Conservation (phyloP, 2,888 invertebrate species). For the Melangyna quadrimaculata region DNA sequence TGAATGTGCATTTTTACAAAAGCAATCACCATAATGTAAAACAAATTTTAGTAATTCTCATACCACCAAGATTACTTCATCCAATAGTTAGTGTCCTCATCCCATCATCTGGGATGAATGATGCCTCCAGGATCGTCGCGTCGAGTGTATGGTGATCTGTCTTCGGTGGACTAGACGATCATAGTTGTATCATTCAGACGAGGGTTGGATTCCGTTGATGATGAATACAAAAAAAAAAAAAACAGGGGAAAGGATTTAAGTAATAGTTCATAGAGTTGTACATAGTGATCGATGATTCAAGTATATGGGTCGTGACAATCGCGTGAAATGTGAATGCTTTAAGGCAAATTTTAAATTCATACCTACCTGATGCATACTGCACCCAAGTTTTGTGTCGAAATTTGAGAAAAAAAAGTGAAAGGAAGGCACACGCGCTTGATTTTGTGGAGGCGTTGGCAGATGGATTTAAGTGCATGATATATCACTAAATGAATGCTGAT, state of each 20-base stretch:
- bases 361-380: slow-evolving; percentile 22
- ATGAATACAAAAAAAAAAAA: not conserved
- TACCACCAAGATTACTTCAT: not conserved
- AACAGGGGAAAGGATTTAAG: slow-evolving; percentile 17
- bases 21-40: not conserved
- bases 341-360: no score
- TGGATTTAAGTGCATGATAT: slow-evolving; percentile 38
- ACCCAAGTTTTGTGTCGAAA: slow-evolving; percentile 21
- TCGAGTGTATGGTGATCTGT: slow-evolving; percentile 15
- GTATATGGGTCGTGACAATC: slow-evolving; percentile 48
- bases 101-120: not conserved
- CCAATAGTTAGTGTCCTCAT: not conserved
- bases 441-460: slow-evolving; percentile 57
- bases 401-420: not conserved
- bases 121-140: not conserved
- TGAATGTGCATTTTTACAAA: no score
- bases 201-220: not conserved
- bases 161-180: not conserved
- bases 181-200: not conserved
- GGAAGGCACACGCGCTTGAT: not conserved
- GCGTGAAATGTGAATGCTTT: slow-evolving; percentile 45
- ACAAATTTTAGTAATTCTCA: not conserved
- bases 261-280: slow-evolving; percentile 4
- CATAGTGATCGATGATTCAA: slow-evolving; percentile 54
- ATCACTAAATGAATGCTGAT: not conserved